phyloP scores from a whole-genome alignment of 2,888 invertebrate genomes.

The Boloria selene region DNA sequence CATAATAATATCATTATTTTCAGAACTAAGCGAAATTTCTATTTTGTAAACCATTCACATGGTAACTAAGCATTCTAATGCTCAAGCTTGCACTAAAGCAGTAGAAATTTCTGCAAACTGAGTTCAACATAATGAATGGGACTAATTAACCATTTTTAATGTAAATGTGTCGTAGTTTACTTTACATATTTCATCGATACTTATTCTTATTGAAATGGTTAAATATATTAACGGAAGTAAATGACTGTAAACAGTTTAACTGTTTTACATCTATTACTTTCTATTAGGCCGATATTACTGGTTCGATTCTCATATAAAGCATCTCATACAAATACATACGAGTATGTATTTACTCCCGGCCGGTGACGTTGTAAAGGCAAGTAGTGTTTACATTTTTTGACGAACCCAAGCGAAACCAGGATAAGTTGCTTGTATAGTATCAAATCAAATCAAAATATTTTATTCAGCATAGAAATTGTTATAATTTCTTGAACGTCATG shows the following conservation, averaged over 20 bases:
- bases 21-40: background rate
- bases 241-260: no score
- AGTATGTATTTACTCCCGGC: background rate
- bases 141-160: constrained; percentile 17
- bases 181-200: constrained; percentile 7
- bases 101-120: constrained; percentile 13
- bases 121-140: constrained; percentile 16
- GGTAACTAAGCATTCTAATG: constrained; percentile 19
- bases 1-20: background rate
- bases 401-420: no score
- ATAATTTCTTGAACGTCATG: no score
- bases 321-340: no score
- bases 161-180: constrained; percentile 8
- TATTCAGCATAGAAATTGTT: no score
- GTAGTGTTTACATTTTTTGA: no score
- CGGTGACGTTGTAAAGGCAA: no score
- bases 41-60: constrained; percentile 15
- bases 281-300: no score
- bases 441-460: no score
- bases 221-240: background rate
- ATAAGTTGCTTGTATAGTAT: no score
- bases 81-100: constrained; percentile 12
- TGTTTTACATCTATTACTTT: no score
- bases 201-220: background rate
- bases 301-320: background rate